Percentiles rank a stretch among this genome's conserved stretches.
Evolutionary conservation across 2,888 invertebrate genomes (phyloP).

Genomic region (Prosapia bicincta): DNA sequence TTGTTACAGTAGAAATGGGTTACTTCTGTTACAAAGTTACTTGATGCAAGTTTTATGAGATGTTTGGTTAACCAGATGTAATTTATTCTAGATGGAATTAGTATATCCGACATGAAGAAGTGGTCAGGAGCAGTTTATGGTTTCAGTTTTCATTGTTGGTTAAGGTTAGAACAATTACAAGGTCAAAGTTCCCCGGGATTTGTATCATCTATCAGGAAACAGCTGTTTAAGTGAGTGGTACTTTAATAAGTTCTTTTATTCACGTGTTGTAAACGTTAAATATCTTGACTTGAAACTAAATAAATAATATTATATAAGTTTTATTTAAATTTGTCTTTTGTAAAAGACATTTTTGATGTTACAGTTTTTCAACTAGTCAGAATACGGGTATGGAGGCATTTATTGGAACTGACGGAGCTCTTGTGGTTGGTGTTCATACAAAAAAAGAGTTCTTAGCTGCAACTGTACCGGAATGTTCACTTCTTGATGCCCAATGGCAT

Average conservation of each 20-base stretch:
- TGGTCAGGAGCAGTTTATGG: conserved; percentile 57
- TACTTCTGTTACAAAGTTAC: background rate
- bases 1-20: background rate
- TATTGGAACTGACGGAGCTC: conserved; percentile 52
- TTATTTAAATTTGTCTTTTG: background rate
- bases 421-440: conserved; percentile 55
- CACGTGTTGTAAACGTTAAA: too few species aligned
- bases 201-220: conserved; percentile 45
- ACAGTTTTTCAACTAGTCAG: conserved; percentile 51
- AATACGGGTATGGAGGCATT: conserved; percentile 59
- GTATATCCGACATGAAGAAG: conserved; percentile 53
- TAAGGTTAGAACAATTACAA: conserved; percentile 48
- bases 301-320: background rate
- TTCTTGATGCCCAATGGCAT: conserved; percentile 55
- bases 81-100: conserved; percentile 49
- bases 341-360: conserved; percentile 31
- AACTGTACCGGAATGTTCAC: conserved; percentile 47
- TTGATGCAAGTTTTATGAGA: background rate
- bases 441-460: conserved; percentile 57
- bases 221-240: conserved; percentile 49
- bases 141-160: conserved; percentile 57
- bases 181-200: background rate
- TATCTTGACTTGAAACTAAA: background rate
- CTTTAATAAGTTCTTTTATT: too few species aligned
- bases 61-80: too few species aligned